These are phyloP conservation scores for Drosophila anomelani DNA, from an alignment of 2,888 invertebrate species.

Conservation along the genomic window DNA sequence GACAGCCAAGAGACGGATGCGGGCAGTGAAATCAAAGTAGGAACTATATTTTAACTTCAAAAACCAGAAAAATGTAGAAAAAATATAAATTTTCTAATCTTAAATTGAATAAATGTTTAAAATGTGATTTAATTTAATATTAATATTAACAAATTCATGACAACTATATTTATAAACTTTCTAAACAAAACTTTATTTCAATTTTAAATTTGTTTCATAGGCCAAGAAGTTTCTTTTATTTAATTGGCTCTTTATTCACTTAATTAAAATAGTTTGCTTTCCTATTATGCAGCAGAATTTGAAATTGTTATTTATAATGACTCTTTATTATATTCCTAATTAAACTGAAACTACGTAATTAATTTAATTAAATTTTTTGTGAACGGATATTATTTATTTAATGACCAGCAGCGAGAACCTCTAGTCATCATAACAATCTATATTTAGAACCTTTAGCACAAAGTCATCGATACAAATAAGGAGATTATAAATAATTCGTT, in stretches of 20 bases:
- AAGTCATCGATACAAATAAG: not conserved
- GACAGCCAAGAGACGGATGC: conserved; percentile 8
- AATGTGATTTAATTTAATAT: not conserved
- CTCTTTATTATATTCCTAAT: not conserved
- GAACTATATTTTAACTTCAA: not conserved
- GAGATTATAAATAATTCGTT: not conserved
- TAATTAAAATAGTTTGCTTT: not conserved
- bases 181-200: too few relatives aligned
- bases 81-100: not conserved
- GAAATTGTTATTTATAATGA: not conserved
- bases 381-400: conserved; percentile 2
- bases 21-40: conserved; percentile 19
- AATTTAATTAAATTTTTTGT: not conserved
- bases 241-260: not conserved
- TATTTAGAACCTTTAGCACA: not conserved
- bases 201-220: not conserved
- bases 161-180: not conserved
- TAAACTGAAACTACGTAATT: not conserved
- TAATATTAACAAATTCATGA: not conserved
- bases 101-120: not conserved
- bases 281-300: not conserved
- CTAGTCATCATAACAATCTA: conserved; percentile 9
- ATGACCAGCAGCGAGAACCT: not conserved
- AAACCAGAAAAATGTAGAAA: not conserved
- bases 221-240: not conserved